A percentile compares a stretch with the other conserved stretches of the same genome.
Evolutionary conservation across 2,888 invertebrate species (phyloP).

Genomic region (Scaptomyza parva): DNA sequence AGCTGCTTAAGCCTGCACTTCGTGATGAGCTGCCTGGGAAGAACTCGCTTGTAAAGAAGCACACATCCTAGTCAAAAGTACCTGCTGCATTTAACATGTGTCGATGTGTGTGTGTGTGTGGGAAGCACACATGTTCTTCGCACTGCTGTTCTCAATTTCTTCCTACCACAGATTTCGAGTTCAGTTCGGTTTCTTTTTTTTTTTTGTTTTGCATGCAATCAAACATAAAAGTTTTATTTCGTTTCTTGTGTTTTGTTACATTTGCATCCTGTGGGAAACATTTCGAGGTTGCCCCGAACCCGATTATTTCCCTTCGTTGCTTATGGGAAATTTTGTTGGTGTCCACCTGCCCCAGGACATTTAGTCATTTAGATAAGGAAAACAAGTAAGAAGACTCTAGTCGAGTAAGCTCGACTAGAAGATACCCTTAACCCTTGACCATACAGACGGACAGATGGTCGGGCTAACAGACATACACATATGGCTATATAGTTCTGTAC

Average conservation of each 20-base stretch:
- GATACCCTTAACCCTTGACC: too few species aligned
- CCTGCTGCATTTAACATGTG: slow-evolving; percentile 41
- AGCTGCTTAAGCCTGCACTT: slow-evolving; percentile 33
- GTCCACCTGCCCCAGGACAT: slow-evolving; percentile 33
- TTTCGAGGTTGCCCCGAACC: slow-evolving; percentile 5
- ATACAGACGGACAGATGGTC: too few species aligned
- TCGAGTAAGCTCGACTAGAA: too few species aligned
- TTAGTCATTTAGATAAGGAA: neutral
- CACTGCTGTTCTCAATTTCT: slow-evolving; percentile 18
- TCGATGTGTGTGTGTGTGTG: slow-evolving; percentile 36
- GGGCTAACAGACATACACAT: too few species aligned
- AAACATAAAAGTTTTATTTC: slow-evolving; percentile 41
- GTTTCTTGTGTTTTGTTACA: slow-evolving; percentile 52
- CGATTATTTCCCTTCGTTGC: neutral
- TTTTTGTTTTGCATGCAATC: slow-evolving; percentile 62
- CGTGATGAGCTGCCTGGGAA: slow-evolving; percentile 39
- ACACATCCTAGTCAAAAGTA: slow-evolving; percentile 42
- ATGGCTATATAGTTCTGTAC: too few species aligned
- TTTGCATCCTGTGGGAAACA: slow-evolving; percentile 60
- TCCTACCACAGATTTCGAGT: slow-evolving; percentile 29
- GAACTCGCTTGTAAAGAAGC: slow-evolving; percentile 8
- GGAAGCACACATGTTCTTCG: slow-evolving; percentile 55
- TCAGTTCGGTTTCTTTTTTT: slow-evolving; percentile 3
- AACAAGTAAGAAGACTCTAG: too few species aligned
- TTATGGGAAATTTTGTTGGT: slow-evolving; percentile 32